Evolutionary conservation across 2,888 invertebrate genomes (phyloP).

Genomic region (Drosophila melanosoma): DNA sequence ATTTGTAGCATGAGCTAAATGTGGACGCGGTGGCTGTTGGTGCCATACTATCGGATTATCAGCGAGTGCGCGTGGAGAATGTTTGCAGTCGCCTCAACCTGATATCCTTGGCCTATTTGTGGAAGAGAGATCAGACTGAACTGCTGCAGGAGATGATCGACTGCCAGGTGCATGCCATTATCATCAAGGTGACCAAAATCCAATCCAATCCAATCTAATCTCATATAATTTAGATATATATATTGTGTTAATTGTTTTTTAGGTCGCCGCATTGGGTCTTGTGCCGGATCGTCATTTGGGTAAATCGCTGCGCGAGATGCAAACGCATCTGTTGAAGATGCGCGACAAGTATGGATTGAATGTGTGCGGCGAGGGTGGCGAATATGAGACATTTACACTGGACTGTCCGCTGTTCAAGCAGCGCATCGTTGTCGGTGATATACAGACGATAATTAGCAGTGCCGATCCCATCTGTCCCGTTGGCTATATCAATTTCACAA

Average conservation of each 20-base stretch:
- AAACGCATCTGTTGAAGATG: slow-evolving; percentile 94
- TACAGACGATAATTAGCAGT: slow-evolving; percentile 94
- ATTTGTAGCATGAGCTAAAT: slow-evolving; percentile 86
- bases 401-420: slow-evolving; percentile 98
- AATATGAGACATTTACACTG: slow-evolving; percentile 98
- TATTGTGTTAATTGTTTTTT: slow-evolving; percentile 65
- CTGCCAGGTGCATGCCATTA: slow-evolving; percentile 95
- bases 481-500: slow-evolving; percentile 95
- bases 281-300: slow-evolving; percentile 95
- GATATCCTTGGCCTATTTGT: slow-evolving; percentile 95
- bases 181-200: slow-evolving; percentile 93
- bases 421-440: slow-evolving; percentile 93
- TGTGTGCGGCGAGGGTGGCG: slow-evolving; percentile 99
- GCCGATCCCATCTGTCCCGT: slow-evolving; percentile 97
- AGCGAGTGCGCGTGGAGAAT: slow-evolving; percentile 98
- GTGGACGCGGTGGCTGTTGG: slow-evolving; percentile 98
- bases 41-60: slow-evolving; percentile 99
- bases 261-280: slow-evolving; percentile 94
- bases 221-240: too few relatives aligned
- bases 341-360: slow-evolving; percentile 97
- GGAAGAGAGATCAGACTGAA: slow-evolving; percentile 97
- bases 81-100: slow-evolving; percentile 97
- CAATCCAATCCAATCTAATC: not conserved
- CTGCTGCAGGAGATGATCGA: slow-evolving; percentile 98
- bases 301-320: slow-evolving; percentile 92